A percentile compares a stretch with the other conserved stretches of the same genome.
These are phyloP conservation scores for Ailurus styani DNA, from an alignment of 2,113 vertebrate genomes.

Conservation along the genomic window DNA sequence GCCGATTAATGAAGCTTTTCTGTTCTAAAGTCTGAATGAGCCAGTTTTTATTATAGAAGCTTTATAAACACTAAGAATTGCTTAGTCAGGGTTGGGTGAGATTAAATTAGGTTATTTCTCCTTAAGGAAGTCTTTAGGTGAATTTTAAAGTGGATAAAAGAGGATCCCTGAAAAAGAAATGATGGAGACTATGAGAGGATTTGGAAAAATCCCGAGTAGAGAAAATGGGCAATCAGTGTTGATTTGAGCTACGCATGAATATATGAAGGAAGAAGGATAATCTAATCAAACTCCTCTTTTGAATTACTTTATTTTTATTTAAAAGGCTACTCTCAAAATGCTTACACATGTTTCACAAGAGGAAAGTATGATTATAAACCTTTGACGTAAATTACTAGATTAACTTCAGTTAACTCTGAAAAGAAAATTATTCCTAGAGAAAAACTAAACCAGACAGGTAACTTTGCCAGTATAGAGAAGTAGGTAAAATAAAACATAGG, in stretches of 20 bases:
- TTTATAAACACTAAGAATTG: neutral
- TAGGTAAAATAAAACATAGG: neutral
- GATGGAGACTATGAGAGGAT: neutral
- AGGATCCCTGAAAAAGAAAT: neutral
- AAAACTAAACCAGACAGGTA: neutral
- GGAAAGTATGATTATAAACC: neutral
- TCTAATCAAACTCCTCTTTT: neutral
- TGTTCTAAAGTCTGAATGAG: conserved; percentile 4
- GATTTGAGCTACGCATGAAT: neutral
- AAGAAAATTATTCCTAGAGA: neutral
- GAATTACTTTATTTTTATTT: conserved; percentile 9
- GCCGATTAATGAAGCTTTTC: conserved; percentile 13
- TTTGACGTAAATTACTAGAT: neutral
- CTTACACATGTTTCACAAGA: neutral
- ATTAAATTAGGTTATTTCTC: conserved; percentile 9
- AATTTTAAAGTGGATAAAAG: conserved; percentile 8
- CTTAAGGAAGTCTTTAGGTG: neutral
- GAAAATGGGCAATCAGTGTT: neutral
- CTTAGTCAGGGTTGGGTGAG: neutral
- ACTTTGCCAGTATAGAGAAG: neutral
- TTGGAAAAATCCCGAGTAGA: neutral
- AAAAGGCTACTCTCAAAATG: neutral
- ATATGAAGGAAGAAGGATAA: neutral
- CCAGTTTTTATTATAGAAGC: neutral
- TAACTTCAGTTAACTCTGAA: neutral